These are phyloP conservation scores for Lamellibrachia columna DNA, from an alignment of 2,888 invertebrate genomes.

Conservation along the genomic window DNA sequence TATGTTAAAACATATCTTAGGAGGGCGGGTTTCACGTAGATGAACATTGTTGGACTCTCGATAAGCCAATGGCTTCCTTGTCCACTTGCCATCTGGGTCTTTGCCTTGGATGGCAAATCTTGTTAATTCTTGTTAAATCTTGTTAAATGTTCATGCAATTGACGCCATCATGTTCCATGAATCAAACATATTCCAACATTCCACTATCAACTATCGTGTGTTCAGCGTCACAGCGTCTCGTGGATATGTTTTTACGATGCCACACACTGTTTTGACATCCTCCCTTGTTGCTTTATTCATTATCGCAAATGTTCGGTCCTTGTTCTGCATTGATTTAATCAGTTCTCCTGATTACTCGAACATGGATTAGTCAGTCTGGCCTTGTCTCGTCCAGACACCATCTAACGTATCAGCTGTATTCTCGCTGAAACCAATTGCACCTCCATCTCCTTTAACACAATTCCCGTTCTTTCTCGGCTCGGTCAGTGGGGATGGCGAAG, in stretches of 20 bases:
- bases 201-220: too few species aligned
- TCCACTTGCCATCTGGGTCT: too few species aligned
- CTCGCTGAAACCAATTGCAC: neutral
- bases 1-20: too few species aligned
- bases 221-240: too few species aligned
- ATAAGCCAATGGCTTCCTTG: too few species aligned
- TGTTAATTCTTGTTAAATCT: too few species aligned
- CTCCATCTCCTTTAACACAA: neutral
- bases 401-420: neutral
- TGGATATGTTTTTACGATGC: neutral
- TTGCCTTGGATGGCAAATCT: too few species aligned
- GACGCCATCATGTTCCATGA: too few species aligned
- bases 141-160: too few species aligned
- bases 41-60: too few species aligned
- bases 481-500: neutral
- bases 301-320: neutral
- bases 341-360: neutral
- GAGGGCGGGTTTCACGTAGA: too few species aligned
- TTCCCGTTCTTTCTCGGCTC: neutral
- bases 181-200: too few species aligned
- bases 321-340: neutral
- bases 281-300: neutral
- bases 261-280: neutral
- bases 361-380: neutral
- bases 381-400: neutral